A percentile compares a stretch with the other conserved stretches of the same genome.
phyloP scores from a whole-genome alignment of 2,113 vertebrate genomes.

The Platysteira castanea region DNA sequence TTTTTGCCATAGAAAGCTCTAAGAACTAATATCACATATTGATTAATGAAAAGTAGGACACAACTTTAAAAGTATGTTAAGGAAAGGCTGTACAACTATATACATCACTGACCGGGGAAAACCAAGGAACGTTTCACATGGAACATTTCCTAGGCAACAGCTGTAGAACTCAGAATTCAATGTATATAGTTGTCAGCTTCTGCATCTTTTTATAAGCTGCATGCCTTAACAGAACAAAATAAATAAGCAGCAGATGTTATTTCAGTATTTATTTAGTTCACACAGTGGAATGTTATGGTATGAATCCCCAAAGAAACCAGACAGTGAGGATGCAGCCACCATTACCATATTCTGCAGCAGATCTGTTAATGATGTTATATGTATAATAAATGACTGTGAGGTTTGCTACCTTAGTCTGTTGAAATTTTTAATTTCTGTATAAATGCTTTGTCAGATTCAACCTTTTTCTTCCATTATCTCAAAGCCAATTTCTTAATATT shows the following conservation, averaged over 20 bases:
- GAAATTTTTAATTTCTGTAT: background rate
- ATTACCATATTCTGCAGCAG: background rate
- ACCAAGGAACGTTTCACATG: background rate
- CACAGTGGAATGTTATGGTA: conserved; percentile 49
- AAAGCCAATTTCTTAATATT: conserved; percentile 42
- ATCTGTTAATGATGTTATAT: background rate
- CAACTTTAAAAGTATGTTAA: conserved; percentile 63
- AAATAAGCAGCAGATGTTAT: conserved; percentile 50
- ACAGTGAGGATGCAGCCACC: background rate
- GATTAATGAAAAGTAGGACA: conserved; percentile 73
- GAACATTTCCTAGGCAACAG: conserved; percentile 24
- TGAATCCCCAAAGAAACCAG: conserved; percentile 17
- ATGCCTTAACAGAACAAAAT: conserved; percentile 63
- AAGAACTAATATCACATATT: conserved; percentile 76
- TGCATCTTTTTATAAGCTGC: conserved; percentile 43
- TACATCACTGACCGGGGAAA: conserved; percentile 66
- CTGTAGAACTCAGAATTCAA: conserved; percentile 28
- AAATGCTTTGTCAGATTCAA: conserved; percentile 25
- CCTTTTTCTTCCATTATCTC: background rate
- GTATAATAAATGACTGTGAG: conserved; percentile 7
- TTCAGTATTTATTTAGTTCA: conserved; percentile 9
- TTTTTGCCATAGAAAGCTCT: conserved; percentile 82
- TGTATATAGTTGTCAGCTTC: conserved; percentile 21
- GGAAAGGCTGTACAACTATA: conserved; percentile 75
- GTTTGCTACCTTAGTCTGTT: conserved; percentile 29